Base-by-base conservation (phyloP, 2,797 vertebrate species). In the Sebastes cheni region DNA sequence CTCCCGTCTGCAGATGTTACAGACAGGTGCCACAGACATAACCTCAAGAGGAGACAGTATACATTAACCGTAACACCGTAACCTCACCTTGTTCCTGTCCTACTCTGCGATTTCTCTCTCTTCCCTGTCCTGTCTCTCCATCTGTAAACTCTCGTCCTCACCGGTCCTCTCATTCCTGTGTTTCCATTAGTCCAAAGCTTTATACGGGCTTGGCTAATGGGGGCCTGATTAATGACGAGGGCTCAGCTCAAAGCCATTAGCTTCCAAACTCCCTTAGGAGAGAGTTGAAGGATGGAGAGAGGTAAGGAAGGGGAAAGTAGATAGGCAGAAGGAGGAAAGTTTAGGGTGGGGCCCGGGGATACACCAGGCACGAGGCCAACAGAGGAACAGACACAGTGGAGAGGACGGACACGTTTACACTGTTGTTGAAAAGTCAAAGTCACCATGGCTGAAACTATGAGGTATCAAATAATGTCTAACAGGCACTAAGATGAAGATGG, bases 171-270 rank as follows among this genome's bases (percentile, higher is more conserved):
- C 62, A 58, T 80, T 77, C 60, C 52, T 67, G 61, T 64, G 62
- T 74, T 75, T 88, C 88, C 89, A 92, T 94, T 93, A 92, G 87
- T 78, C 75, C 74, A 80, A 77, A 80, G 78, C 86, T 79, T 82
- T 83, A 61, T 60, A 84, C 69, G 67, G 61, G 79, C 72, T 85
- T 42, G 75, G 84, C 88, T 93, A 95, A 93, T 93, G 86, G 90
- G 78, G 58, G 59, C 54, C 77, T 94, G 93, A 94, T 93, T 90
- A 92, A 94, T 92, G 91, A 72, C 14, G 52, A 90, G 65, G 81
- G 77, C 81, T 88, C 64, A 25, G 89, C 86, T 89, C 72, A 81
- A 87, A 86, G 85, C 86, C 90, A 93, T 94, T 93, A 94, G 86
- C 86, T 73, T 70, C 72, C 62, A 14, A 62, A 88, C 62, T 89